phyloP scores from a whole-genome alignment of 2,113 vertebrate species.

The Copsychus sechellarum region DNA sequence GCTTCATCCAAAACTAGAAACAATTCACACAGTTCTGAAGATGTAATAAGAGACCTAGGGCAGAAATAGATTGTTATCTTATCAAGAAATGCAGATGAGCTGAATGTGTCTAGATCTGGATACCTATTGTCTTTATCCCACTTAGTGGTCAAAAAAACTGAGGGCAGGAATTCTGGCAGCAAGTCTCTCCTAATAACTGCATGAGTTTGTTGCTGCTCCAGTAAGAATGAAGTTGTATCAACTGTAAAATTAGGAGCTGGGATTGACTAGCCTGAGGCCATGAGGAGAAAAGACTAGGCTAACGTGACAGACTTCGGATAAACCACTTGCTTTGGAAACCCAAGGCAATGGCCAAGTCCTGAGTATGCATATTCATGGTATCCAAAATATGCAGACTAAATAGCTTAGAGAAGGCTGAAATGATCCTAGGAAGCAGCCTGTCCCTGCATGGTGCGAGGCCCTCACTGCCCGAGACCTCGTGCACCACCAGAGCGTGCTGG shows the following conservation, averaged over 20 bases:
- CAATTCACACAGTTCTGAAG: neutral
- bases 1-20: neutral
- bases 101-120: neutral
- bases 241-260: neutral
- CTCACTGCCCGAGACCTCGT: neutral
- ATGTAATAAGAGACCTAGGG: neutral
- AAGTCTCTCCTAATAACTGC: neutral
- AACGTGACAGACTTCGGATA: accelerated
- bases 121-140: neutral
- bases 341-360: neutral
- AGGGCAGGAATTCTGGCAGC: neutral
- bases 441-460: accelerated
- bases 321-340: neutral
- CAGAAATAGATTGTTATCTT: neutral
- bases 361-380: neutral
- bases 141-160: neutral
- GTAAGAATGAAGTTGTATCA: neutral
- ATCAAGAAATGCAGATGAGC: neutral
- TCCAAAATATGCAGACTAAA: conserved; percentile 10
- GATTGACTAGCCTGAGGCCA: neutral
- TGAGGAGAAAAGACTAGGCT: neutral
- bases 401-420: neutral
- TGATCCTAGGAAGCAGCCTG: neutral
- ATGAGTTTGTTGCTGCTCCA: neutral
- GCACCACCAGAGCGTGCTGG: accelerated